These are phyloP conservation scores for Xiphophorus couchianus DNA, from an alignment of 2,113 vertebrate species.

Conservation along the genomic window DNA sequence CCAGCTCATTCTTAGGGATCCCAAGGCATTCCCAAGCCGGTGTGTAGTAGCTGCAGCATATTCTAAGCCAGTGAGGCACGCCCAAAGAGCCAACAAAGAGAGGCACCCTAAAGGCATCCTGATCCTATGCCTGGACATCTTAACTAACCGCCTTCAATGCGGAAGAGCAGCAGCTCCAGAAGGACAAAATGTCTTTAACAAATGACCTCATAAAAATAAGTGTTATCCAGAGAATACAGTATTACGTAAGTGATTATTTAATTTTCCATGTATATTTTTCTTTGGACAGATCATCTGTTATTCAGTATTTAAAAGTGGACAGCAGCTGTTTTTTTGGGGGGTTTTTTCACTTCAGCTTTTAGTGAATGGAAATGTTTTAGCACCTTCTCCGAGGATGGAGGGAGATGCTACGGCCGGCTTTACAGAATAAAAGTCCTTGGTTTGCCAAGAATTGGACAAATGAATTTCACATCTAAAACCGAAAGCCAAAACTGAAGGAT, in stretches of 20 bases:
- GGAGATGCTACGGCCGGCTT: slow-evolving; percentile 52
- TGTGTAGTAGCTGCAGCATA: no score
- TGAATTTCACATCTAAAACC: slow-evolving; percentile 37
- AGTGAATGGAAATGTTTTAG: slow-evolving; percentile 43
- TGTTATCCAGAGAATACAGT: background rate
- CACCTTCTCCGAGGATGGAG: slow-evolving; percentile 45
- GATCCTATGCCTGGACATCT: background rate
- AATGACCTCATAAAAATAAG: slow-evolving; percentile 7
- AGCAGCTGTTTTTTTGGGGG: slow-evolving; percentile 18
- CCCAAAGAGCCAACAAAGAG: background rate
- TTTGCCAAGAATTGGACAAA: slow-evolving; percentile 29
- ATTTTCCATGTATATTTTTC: slow-evolving; percentile 16
- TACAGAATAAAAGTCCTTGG: slow-evolving; percentile 39
- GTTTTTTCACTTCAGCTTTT: slow-evolving; percentile 11
- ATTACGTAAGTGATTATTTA: slow-evolving; percentile 7
- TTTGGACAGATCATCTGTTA: slow-evolving; percentile 16
- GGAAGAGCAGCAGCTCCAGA: background rate
- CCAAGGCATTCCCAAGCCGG: no score
- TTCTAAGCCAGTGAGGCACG: background rate
- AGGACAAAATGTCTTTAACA: background rate
- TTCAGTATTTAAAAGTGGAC: slow-evolving; percentile 31
- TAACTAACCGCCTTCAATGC: background rate
- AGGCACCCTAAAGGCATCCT: background rate
- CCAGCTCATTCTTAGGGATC: no score
- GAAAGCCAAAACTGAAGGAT: slow-evolving; percentile 22